phyloP scores from a whole-genome alignment of 2,797 vertebrate genomes.

The Protonibea diacanthus region DNA sequence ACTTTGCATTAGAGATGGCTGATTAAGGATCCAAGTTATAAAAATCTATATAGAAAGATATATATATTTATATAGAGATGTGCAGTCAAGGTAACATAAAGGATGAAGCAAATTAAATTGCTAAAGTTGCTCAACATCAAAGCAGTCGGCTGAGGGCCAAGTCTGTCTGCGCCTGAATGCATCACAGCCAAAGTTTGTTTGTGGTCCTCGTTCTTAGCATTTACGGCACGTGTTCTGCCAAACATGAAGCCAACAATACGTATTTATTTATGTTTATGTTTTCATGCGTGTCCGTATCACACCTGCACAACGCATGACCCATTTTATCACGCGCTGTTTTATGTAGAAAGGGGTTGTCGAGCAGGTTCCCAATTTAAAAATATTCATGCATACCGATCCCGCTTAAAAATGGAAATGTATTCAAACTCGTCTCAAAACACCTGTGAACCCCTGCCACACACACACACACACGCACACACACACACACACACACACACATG shows the following conservation, averaged over 20 bases:
- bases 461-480: constrained; percentile 21
- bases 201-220: background rate
- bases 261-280: constrained; percentile 33
- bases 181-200: constrained; percentile 46
- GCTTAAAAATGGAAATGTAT: constrained; percentile 83
- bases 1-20: constrained; percentile 9
- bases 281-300: constrained; percentile 31
- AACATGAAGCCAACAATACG: constrained; percentile 32
- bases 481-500: constrained; percentile 23
- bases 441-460: constrained; percentile 68
- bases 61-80: background rate
- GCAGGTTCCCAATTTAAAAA: constrained; percentile 77
- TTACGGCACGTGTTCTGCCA: constrained; percentile 28
- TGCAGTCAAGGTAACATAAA: background rate
- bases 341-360: constrained; percentile 65
- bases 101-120: constrained; percentile 17
- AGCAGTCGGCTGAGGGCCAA: constrained; percentile 54
- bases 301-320: constrained; percentile 69
- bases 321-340: constrained; percentile 74
- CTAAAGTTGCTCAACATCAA: constrained; percentile 56
- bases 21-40: background rate
- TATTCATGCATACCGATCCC: constrained; percentile 77
- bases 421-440: constrained; percentile 78
- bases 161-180: constrained; percentile 33
- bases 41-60: background rate